A percentile compares a stretch with the other conserved stretches of the same genome.
Evolutionary conservation across 2,888 invertebrate species (phyloP).

Genomic region (Drosophila putrida): DNA sequence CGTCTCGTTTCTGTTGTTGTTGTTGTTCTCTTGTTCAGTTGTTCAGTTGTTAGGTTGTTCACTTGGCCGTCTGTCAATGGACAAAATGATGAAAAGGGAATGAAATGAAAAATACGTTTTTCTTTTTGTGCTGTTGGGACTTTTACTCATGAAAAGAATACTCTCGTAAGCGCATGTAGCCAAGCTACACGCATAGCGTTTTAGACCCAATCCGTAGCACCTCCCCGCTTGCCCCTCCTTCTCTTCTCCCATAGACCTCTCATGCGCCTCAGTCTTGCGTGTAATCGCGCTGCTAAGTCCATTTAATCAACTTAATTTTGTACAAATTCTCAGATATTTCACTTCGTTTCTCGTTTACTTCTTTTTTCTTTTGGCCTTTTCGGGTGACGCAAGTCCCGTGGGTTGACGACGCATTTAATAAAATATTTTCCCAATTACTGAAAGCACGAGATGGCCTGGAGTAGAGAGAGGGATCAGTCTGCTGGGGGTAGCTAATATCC

Average conservation of each 20-base stretch:
- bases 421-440: conserved; percentile 61
- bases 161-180: conserved; percentile 20
- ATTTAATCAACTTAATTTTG: conserved; percentile 79
- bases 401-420: conserved; percentile 60
- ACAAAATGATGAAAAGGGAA: conserved; percentile 45
- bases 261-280: conserved; percentile 62
- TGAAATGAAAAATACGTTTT: conserved; percentile 69
- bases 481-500: conserved; percentile 1
- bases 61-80: conserved; percentile 48
- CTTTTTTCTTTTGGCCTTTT: conserved; percentile 9
- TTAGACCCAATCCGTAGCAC: conserved; percentile 17
- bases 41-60: conserved; percentile 1
- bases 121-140: conserved; percentile 27
- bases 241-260: conserved; percentile 4
- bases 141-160: conserved; percentile 32
- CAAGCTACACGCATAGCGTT: conserved; percentile 52
- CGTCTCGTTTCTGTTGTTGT: too few species aligned
- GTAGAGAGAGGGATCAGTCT: background rate
- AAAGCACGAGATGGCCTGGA: background rate
- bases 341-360: conserved; percentile 33
- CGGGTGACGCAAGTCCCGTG: conserved; percentile 61
- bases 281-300: conserved; percentile 78
- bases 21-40: conserved; percentile 27
- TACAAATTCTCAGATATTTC: conserved; percentile 75
- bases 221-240: background rate